These are phyloP conservation scores for Sminthurinus signatus DNA, from an alignment of 1,140 invertebrate genomes.

Conservation along the genomic window DNA sequence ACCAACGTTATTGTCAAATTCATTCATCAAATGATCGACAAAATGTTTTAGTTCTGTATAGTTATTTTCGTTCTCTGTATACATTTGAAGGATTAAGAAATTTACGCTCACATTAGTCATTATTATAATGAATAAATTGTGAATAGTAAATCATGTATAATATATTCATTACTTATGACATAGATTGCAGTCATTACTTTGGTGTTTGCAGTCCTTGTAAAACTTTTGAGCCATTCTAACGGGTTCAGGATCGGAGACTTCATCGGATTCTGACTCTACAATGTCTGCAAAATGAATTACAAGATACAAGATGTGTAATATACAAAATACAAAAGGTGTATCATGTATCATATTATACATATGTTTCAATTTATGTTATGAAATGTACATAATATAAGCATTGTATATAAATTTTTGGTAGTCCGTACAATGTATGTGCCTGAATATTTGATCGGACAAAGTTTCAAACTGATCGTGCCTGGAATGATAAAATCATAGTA, in stretches of 20 bases:
- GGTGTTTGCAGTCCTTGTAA: neutral
- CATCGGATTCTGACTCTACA: neutral
- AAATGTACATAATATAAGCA: too few relatives aligned
- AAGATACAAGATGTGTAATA: too few relatives aligned
- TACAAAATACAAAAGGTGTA: too few relatives aligned
- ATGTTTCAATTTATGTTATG: too few relatives aligned
- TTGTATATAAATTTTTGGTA: too few relatives aligned
- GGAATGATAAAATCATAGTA: too few relatives aligned
- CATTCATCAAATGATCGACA: neutral
- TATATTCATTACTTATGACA: neutral
- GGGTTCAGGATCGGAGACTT: neutral
- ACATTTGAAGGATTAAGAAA: neutral
- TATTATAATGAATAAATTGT: neutral
- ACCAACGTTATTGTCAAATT: neutral
- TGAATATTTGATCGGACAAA: too few relatives aligned
- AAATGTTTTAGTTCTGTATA: neutral
- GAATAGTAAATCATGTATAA: neutral
- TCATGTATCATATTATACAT: too few relatives aligned
- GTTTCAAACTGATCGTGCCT: too few relatives aligned
- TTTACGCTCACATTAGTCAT: neutral
- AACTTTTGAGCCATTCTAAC: conserved; percentile 8
- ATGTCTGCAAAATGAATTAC: too few relatives aligned
- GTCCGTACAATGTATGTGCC: too few relatives aligned
- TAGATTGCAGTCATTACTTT: neutral
- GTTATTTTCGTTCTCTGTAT: conserved; percentile 2